Evolutionary conservation across 2,888 invertebrate genomes (phyloP).

Genomic region (Cyrtodaria siliqua): DNA sequence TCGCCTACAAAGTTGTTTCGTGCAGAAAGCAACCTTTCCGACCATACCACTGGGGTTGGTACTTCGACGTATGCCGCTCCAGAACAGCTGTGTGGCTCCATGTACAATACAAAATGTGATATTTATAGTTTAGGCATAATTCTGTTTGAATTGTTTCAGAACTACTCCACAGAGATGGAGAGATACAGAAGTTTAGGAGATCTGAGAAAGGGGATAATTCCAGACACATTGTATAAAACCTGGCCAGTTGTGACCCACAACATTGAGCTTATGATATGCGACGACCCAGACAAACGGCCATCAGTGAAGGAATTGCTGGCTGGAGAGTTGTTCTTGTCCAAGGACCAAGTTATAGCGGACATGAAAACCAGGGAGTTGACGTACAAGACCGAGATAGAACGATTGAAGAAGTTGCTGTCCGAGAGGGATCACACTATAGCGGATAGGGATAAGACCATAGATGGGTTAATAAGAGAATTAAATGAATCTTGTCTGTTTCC

Average conservation of each 20-base stretch:
- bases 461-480: slow-evolving; percentile 20
- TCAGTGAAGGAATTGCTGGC: slow-evolving; percentile 72
- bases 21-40: slow-evolving; percentile 51
- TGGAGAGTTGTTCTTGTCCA: slow-evolving; percentile 77
- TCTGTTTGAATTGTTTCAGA: slow-evolving; percentile 91
- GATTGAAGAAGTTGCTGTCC: slow-evolving; percentile 53
- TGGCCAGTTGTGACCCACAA: slow-evolving; percentile 77
- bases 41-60: slow-evolving; percentile 89
- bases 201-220: slow-evolving; percentile 68
- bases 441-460: slow-evolving; percentile 50
- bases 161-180: slow-evolving; percentile 93
- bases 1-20: slow-evolving; percentile 33
- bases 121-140: slow-evolving; percentile 94
- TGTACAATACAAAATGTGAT: slow-evolving; percentile 93
- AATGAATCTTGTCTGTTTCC: neutral
- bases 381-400: slow-evolving; percentile 59
- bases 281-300: slow-evolving; percentile 69
- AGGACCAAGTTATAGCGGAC: slow-evolving; percentile 75
- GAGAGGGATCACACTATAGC: slow-evolving; percentile 50
- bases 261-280: slow-evolving; percentile 68
- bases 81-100: slow-evolving; percentile 90
- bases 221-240: slow-evolving; percentile 58
- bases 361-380: slow-evolving; percentile 48
- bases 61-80: slow-evolving; percentile 94
- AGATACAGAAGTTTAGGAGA: slow-evolving; percentile 88